A percentile compares a stretch with the other conserved stretches of the same genome.
These are phyloP conservation scores for Drosophila trapezifrons DNA, from an alignment of 1,140 invertebrate species.

Conservation along the genomic window DNA sequence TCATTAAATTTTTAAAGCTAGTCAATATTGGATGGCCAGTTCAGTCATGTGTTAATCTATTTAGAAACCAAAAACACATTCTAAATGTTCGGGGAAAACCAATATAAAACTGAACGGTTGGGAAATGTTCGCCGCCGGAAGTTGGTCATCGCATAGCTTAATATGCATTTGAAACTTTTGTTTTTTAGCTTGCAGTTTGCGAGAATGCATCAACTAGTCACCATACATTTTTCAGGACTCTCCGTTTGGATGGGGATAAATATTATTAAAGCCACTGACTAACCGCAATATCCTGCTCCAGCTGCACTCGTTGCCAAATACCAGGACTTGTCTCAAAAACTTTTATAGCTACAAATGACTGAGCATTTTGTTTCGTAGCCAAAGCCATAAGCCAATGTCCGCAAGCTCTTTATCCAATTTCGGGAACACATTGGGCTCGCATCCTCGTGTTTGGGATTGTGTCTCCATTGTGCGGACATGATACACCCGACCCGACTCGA, in stretches of 20 bases:
- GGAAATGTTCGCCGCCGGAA: slow-evolving; percentile 2
- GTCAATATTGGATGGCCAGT: slow-evolving; percentile 7
- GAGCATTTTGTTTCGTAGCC: slow-evolving; percentile 14
- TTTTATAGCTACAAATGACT: slow-evolving; percentile 6
- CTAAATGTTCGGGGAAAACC: slow-evolving; percentile 16
- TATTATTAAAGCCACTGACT: neutral
- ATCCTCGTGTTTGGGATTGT: slow-evolving; percentile 9
- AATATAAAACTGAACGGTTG: slow-evolving; percentile 11
- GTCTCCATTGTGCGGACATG: slow-evolving; percentile 39
- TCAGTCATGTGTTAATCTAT: slow-evolving; percentile 31
- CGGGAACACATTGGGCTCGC: slow-evolving; percentile 21
- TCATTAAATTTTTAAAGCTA: slow-evolving; percentile 27
- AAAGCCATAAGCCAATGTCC: slow-evolving; percentile 25
- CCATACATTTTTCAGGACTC: neutral
- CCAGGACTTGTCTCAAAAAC: neutral
- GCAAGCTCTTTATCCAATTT: slow-evolving; percentile 41
- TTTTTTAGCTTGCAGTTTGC: slow-evolving; percentile 4
- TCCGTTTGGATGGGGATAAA: neutral
- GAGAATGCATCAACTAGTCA: no score
- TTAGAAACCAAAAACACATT: slow-evolving; percentile 2
- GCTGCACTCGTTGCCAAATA: neutral
- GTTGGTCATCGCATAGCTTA: neutral
- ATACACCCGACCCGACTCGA: slow-evolving; percentile 35
- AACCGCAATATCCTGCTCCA: slow-evolving; percentile 1
- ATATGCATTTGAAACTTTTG: slow-evolving; percentile 16